Base-by-base conservation (phyloP, 1,140 invertebrate genomes). In the Drosophila pandora region DNA sequence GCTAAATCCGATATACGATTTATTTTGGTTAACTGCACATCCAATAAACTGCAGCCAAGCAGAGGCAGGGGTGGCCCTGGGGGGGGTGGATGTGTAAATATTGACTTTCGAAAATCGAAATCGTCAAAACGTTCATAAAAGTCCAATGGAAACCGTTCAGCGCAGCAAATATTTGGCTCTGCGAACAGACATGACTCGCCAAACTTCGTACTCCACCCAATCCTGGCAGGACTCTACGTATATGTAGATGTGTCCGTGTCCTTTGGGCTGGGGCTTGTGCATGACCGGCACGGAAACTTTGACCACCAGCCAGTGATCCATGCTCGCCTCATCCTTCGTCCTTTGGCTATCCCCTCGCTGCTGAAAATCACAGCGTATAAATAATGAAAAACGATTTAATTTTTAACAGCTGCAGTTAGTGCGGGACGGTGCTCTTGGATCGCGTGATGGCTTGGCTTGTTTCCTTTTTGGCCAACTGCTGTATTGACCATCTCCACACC, bases 1-100 rank as follows among this genome's bases (percentile, higher is more conserved):
- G 72, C 56, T 68, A 68, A 79, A 75, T 71, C 56, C 78, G 75
- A 87, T 82, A 82, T 87, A 73, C 83, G 83, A 88, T 87, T 87
- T 87, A 87, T 84, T 87, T 87, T 87, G 82, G 82, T 79, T 82
- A 87, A 79, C 82, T 87, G 82, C 82, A 87, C 83, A 88, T 79
- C 83, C 83, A 87, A 87, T 87, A 87, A 87, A 88, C 78, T 82
- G 50, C 76, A 59, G 65, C 54, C 56, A 60, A 57, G 47, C 49
- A 28, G 17, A 43, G 28, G 7, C 10, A 5, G 30, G 49, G 9
- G 10, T 21, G 43, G 32, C 32, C 5, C 25, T 13, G 58, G 28
- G 1, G 1, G 8, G 8, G 4, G 13, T 32, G 41, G 49, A 57
- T 78, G 78, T 81, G 82, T 88, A 85, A 85, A 85, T 87, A 85